A percentile compares a stretch with the other conserved stretches of the same genome.
Evolutionary conservation across 2,113 vertebrate species (phyloP).

Genomic region (Noctilio leporinus): DNA sequence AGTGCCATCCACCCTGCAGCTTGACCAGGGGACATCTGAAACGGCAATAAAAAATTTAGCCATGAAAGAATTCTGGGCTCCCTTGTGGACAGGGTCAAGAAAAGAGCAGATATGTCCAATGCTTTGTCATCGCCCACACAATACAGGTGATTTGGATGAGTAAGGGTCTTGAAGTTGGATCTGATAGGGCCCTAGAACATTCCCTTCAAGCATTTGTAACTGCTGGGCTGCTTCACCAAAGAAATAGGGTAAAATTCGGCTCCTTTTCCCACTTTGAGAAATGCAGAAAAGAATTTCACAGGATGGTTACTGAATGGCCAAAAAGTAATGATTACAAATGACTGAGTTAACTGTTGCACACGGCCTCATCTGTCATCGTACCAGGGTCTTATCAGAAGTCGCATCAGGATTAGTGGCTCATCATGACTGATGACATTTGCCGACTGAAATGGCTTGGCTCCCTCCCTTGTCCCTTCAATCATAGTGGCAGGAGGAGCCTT

Average conservation of each 20-base stretch:
- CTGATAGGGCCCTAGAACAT: slow-evolving; percentile 4
- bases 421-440: slow-evolving; percentile 70
- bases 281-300: slow-evolving; percentile 66
- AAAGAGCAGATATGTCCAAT: not conserved
- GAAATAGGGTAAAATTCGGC: slow-evolving; percentile 22
- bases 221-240: slow-evolving; percentile 50
- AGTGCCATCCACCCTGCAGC: not conserved
- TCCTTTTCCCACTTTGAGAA: slow-evolving; percentile 40
- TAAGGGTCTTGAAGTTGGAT: not conserved
- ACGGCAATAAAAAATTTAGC: not conserved
- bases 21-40: not conserved
- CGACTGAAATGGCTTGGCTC: slow-evolving; percentile 45
- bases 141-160: not conserved
- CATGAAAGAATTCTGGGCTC: not conserved
- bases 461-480: slow-evolving; percentile 44
- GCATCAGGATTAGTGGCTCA: slow-evolving; percentile 70
- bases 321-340: slow-evolving; percentile 78
- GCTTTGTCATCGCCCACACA: not conserved
- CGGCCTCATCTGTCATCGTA: slow-evolving; percentile 75
- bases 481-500: slow-evolving; percentile 47
- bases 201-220: not conserved
- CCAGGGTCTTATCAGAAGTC: slow-evolving; percentile 57
- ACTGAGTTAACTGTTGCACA: slow-evolving; percentile 66
- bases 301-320: slow-evolving; percentile 66
- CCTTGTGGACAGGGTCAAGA: not conserved